Evolutionary conservation across 2,113 vertebrate genomes (phyloP).

Genomic region (Delphinapterus leucas): DNA sequence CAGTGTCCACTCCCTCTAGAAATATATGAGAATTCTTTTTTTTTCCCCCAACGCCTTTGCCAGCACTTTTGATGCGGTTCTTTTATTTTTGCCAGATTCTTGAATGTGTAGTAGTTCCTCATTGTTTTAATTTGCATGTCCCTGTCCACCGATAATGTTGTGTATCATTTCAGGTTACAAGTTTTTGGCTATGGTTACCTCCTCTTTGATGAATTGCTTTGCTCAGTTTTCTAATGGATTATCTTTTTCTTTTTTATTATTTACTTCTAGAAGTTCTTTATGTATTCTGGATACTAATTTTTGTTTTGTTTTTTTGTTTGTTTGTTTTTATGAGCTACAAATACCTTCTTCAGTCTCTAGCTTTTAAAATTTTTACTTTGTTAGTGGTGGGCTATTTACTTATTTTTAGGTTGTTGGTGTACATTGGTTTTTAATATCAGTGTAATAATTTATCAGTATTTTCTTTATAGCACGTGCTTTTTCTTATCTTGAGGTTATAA

Average conservation of each 20-base stretch:
- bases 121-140: neutral
- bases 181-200: neutral
- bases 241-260: neutral
- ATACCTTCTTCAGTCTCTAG: neutral
- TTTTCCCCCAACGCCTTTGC: neutral
- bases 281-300: neutral
- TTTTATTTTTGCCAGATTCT: conserved; percentile 10
- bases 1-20: neutral
- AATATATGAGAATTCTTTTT: neutral
- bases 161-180: neutral
- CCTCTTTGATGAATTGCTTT: neutral
- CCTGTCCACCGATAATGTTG: neutral
- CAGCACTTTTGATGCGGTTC: neutral
- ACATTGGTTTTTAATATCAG: neutral
- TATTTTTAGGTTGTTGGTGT: neutral
- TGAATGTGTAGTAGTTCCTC: neutral
- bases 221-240: neutral
- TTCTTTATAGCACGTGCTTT: neutral
- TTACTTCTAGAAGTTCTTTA: neutral
- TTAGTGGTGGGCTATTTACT: neutral
- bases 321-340: neutral
- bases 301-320: neutral
- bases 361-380: neutral
- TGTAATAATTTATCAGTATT: neutral
- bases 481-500: neutral